Evolutionary conservation across 2,888 invertebrate species (phyloP), one percentile per base, ranked within the genome.

Genomic region (Drosophila dives): DNA sequence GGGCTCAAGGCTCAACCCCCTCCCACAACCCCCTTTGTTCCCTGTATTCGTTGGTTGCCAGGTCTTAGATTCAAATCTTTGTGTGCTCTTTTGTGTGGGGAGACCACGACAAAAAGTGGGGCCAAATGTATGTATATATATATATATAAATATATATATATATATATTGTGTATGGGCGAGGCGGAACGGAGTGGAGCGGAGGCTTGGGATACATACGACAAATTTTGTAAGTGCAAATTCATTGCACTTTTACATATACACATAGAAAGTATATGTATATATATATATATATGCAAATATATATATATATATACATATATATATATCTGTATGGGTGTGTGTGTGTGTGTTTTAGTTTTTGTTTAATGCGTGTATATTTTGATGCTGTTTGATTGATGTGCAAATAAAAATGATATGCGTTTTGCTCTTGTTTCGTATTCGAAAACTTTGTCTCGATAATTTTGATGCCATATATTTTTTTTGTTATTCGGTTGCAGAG

Each of bases 361-460:
- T 45, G 45, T 15, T 38, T 2, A 1, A 17, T 38, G 38, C 17
- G 38, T 38, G 38, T 38, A 38, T 17, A 38, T 45, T 45, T 7
- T 45, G 20, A 45, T 45, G 45, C 45, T 15, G 45, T 45, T 45
- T 23, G 45, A 15, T 45, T 42, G 17, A 72, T 62, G 70, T 76
- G 65, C 59, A 64, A 64, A 60, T 68, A 55, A 56, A 58, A 49
- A 66, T 65, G 66, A 66, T 55, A 66, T 61, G 60, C 70, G 51
- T 58, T 64, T 62, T 48, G 55, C 48, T 48, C 59, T 50, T 69
- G 42, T 61, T 54, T 64, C 40, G 56, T 49, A 62, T 40, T 50
- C 53, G 36, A 42, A 54, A 45, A 50, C 58, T 38, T 58, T 53
- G 62, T 38, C 36, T 32, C 51, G 45, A 4, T 29, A 60, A 65